Evolutionary conservation across 2,888 invertebrate species (phyloP).

Genomic region (Tetranychus piercei): DNA sequence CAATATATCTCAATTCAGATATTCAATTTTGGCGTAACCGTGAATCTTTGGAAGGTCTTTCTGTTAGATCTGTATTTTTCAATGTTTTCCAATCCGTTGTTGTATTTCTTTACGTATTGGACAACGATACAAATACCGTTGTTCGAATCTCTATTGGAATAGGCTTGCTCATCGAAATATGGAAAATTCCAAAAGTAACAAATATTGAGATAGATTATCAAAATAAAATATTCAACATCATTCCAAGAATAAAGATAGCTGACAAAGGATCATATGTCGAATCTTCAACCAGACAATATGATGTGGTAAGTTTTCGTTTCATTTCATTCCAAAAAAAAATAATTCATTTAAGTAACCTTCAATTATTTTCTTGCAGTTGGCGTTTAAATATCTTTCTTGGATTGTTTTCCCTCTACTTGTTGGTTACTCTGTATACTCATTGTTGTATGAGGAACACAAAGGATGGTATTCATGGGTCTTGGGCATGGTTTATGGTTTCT

Average conservation of each 20-base stretch:
- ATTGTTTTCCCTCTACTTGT: slow-evolving; percentile 75
- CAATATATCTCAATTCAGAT: slow-evolving; percentile 41
- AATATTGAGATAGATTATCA: slow-evolving; percentile 47
- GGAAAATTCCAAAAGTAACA: slow-evolving; percentile 87
- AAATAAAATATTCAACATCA: slow-evolving; percentile 50
- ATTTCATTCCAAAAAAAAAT: neutral
- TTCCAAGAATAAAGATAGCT: slow-evolving; percentile 59
- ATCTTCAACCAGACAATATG: slow-evolving; percentile 80
- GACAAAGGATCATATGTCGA: slow-evolving; percentile 94
- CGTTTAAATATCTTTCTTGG: slow-evolving; percentile 88
- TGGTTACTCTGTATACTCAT: slow-evolving; percentile 83
- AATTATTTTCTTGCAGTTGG: slow-evolving; percentile 41
- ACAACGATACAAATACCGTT: slow-evolving; percentile 94
- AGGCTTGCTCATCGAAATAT: slow-evolving; percentile 84
- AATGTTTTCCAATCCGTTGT: slow-evolving; percentile 91
- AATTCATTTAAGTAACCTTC: slow-evolving; percentile 12
- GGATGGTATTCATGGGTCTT: slow-evolving; percentile 98
- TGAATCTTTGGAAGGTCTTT: slow-evolving; percentile 85
- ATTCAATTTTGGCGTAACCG: slow-evolving; percentile 99
- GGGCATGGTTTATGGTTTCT: slow-evolving; percentile 88
- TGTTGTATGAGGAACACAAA: slow-evolving; percentile 87
- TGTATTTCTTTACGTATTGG: slow-evolving; percentile 83
- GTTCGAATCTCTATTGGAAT: slow-evolving; percentile 83
- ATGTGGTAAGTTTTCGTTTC: slow-evolving; percentile 37
- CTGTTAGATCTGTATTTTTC: slow-evolving; percentile 93